Evolutionary conservation across 2,797 vertebrate species (phyloP).

Genomic region (Anisognathus igniventris): DNA sequence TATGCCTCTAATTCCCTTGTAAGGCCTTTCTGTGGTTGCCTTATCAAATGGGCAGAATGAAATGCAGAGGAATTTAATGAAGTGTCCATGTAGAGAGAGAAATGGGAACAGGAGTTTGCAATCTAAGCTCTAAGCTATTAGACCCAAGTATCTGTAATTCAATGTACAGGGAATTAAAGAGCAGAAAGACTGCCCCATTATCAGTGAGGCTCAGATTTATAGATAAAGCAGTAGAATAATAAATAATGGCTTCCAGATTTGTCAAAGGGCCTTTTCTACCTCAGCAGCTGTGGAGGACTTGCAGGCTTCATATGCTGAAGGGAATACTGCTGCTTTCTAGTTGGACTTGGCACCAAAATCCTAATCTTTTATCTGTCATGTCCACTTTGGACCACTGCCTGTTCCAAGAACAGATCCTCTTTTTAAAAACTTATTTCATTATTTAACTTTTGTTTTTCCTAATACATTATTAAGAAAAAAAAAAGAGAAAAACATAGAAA

Average conservation of each 20-base stretch:
- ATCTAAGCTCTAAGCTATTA: neutral
- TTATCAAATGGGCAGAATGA: neutral
- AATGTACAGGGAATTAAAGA: neutral
- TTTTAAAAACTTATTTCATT: neutral
- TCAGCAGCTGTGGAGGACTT: neutral
- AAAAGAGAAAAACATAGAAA: neutral
- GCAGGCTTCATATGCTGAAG: neutral
- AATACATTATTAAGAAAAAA: neutral
- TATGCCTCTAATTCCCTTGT: neutral
- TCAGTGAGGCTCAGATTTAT: neutral
- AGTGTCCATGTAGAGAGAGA: neutral
- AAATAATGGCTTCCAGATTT: neutral
- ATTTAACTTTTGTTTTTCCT: neutral
- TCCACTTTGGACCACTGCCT: neutral
- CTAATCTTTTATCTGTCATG: neutral
- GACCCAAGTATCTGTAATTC: neutral
- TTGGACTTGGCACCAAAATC: neutral
- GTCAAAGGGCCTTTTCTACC: neutral
- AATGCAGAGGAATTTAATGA: neutral
- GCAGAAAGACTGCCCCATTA: neutral
- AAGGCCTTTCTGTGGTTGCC: neutral
- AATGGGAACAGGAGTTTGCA: neutral
- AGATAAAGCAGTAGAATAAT: neutral
- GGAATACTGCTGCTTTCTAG: neutral
- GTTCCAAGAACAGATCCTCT: neutral